phyloP scores from a whole-genome alignment of 2,797 vertebrate species.

The Alcedo atthis region DNA sequence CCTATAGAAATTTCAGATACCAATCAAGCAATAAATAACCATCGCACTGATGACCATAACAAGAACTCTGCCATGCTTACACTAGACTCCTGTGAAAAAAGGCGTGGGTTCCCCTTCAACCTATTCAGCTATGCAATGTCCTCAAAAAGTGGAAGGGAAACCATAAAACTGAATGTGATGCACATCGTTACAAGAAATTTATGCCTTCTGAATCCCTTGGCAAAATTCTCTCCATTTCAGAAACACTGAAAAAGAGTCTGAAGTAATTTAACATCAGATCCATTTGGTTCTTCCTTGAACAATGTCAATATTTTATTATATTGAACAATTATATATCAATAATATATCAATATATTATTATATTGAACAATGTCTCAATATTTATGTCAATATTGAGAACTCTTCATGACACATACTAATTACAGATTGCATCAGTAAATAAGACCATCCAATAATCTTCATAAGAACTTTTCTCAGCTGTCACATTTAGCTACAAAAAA shows the following conservation, averaged over 20 bases:
- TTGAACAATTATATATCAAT: too few relatives aligned
- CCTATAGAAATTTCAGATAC: slow-evolving; percentile 45
- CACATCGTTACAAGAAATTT: slow-evolving; percentile 18
- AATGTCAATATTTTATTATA: neutral
- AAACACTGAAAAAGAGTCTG: neutral
- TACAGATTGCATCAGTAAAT: neutral
- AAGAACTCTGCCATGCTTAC: slow-evolving; percentile 34
- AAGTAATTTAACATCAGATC: neutral
- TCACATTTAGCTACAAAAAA: neutral
- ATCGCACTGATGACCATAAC: slow-evolving; percentile 57
- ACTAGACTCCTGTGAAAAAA: slow-evolving; percentile 31
- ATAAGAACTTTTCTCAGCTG: neutral
- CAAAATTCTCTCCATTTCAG: slow-evolving; percentile 33
- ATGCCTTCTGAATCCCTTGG: neutral
- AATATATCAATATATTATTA: too few relatives aligned
- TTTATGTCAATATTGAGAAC: neutral
- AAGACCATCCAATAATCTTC: neutral
- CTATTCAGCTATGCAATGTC: neutral
- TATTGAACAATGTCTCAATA: too few relatives aligned
- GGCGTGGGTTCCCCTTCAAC: slow-evolving; percentile 4
- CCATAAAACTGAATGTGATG: slow-evolving; percentile 57
- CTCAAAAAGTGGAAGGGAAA: slow-evolving; percentile 24
- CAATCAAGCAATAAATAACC: slow-evolving; percentile 37
- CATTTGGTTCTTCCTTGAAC: neutral
- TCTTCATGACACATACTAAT: neutral